Conservation (phyloP, 1,140 invertebrate genomes). For the Nephotettix cincticeps region DNA sequence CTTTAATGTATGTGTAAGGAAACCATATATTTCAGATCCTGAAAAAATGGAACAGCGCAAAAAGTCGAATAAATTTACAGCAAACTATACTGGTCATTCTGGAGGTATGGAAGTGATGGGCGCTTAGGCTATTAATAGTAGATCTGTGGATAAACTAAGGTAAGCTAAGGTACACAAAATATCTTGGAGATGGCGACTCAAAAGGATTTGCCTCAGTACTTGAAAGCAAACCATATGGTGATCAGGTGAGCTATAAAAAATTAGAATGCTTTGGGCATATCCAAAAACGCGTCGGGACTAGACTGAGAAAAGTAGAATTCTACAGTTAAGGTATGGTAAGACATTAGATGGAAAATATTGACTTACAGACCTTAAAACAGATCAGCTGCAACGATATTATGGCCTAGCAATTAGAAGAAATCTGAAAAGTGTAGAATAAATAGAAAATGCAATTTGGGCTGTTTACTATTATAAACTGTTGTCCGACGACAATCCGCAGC, state of each 20-base stretch:
- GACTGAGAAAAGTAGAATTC: neutral
- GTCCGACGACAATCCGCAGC: conserved; percentile 23
- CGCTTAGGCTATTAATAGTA: neutral
- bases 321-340: neutral
- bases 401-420: conserved; percentile 5
- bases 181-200: neutral
- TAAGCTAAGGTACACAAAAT: neutral
- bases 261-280: neutral
- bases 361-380: neutral
- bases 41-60: neutral
- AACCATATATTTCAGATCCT: neutral
- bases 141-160: neutral
- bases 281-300: neutral
- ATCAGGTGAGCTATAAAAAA: neutral
- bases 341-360: neutral
- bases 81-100: neutral
- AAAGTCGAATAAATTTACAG: neutral
- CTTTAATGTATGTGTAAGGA: neutral
- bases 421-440: conserved; percentile 2
- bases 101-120: neutral
- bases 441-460: conserved; percentile 30
- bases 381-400: neutral
- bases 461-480: conserved; percentile 26
- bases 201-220: neutral
- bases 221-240: neutral